Conservation (phyloP, 2,113 vertebrate genomes). For the Melanotaenia duboulayi region DNA sequence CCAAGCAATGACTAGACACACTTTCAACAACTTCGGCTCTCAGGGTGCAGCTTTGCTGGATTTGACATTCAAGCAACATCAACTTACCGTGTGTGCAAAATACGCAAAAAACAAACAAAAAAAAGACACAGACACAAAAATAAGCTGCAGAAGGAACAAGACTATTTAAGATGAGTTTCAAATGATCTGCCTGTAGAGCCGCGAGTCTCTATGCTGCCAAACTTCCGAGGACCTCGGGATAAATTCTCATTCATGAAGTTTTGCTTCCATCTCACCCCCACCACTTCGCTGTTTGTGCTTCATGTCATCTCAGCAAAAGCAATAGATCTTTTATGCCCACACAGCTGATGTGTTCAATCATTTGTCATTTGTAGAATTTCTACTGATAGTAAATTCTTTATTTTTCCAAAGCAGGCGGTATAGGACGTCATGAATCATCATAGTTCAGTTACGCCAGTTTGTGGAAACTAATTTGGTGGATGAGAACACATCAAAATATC, state of each 20-base stretch:
- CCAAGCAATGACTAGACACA: conserved; percentile 70
- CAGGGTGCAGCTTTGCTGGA: conserved; percentile 61
- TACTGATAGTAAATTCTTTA: neutral
- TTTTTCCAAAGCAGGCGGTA: neutral
- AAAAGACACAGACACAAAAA: conserved; percentile 9
- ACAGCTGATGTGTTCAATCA: neutral
- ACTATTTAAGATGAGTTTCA: too few relatives aligned
- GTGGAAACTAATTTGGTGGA: neutral
- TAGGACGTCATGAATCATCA: neutral
- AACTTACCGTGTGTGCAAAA: conserved; percentile 49
- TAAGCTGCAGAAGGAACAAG: neutral
- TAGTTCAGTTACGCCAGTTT: neutral
- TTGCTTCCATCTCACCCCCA: conserved; percentile 40
- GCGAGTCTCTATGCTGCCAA: conserved; percentile 11
- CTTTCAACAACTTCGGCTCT: conserved; percentile 69
- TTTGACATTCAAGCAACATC: conserved; percentile 68
- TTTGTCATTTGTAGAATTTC: neutral
- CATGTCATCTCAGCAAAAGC: neutral
- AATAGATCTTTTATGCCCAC: neutral
- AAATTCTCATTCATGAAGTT: conserved; percentile 49
- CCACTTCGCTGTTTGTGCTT: conserved; percentile 5
- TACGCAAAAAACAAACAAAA: conserved; percentile 17
- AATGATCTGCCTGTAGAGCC: conserved; percentile 10
- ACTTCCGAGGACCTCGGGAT: neutral
- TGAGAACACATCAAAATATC: neutral